Base-by-base conservation (phyloP, 2,797 vertebrate species). In the Falco peregrinus region DNA sequence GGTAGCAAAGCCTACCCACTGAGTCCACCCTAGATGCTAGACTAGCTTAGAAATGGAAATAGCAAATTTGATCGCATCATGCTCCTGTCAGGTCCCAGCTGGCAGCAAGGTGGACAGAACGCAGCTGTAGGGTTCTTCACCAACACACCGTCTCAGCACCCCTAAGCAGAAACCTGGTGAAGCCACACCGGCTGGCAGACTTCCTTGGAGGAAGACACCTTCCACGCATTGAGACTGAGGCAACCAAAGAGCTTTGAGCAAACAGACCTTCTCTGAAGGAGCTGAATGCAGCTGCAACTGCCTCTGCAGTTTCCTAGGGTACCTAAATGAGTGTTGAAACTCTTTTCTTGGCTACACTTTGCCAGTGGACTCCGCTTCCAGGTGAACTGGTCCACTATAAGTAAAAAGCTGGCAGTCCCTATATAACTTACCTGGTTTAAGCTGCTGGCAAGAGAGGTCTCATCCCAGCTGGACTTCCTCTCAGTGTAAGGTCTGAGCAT, bases 271-370 rank as follows among this genome's bases (percentile, higher is more conserved):
- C 74, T 81, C 43, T 41, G 63, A 57, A 84, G 50, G 47, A 82
- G 13, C 7, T 16, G 37, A 33, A 19, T 0, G 0, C 20, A 54
- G 19, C 54, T 43, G 8, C 3, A 54, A 12, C 41, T 35, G 19
- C 15, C 28, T 74, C 48, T 26, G 69, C 20, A 20, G 14, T 26
- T 81, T 87, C 29, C 59, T 37, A 13, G n/a, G 37, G 11, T 21
- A 41, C 2, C 0, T 10, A 24, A 31, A 14, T 37, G 65, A 7
- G 13, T 15, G 11, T 14, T 60, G 43, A 35, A 51, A 9, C 15
- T 90, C 33, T 78, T 81, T 64, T 47, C 47, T 60, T 8, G 3
- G 7, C 20, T 77, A 8, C 4, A 3, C 6, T 89, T 75, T 84
- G 29, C 61, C 75, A 33, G n/a, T 1, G 1, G 24, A 13, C 15